A percentile compares a stretch with the other conserved stretches of the same genome.
phyloP scores from a whole-genome alignment of 2,113 vertebrate genomes.

The Ictidomys tridecemlineatus region DNA sequence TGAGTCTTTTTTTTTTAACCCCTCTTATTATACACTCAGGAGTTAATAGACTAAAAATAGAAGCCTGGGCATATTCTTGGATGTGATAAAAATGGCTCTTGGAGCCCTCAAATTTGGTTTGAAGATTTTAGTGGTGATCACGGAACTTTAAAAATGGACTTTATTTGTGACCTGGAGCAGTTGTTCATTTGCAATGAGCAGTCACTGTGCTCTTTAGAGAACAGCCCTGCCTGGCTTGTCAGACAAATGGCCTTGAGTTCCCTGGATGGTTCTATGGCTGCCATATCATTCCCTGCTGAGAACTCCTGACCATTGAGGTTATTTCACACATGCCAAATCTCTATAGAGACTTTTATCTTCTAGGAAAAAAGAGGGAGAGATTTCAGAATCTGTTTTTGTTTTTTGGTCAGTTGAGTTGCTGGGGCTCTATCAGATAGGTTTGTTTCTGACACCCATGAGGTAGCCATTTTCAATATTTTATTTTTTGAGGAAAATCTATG shows the following conservation, averaged over 20 bases:
- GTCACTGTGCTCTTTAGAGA: neutral
- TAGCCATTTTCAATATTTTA: slow-evolving; percentile 3
- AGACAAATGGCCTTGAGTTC: neutral
- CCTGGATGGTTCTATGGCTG: neutral
- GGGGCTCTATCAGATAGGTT: neutral
- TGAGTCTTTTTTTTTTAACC: too few relatives aligned
- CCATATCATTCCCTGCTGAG: neutral
- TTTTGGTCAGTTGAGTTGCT: neutral
- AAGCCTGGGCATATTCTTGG: neutral
- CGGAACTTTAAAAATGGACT: neutral
- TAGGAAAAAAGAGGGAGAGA: neutral
- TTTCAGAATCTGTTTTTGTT: neutral
- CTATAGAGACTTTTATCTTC: neutral
- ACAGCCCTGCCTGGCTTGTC: neutral
- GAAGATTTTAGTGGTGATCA: neutral
- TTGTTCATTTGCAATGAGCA: neutral
- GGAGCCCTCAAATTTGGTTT: neutral
- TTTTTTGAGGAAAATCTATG: neutral
- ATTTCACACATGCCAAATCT: neutral
- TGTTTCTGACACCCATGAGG: neutral
- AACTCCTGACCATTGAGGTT: neutral
- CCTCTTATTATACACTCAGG: neutral
- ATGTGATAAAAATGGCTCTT: neutral
- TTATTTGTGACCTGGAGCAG: neutral
- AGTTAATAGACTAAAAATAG: neutral